Evolutionary conservation across 2,113 vertebrate species (phyloP).

Genomic region (Diadophis punctatus): DNA sequence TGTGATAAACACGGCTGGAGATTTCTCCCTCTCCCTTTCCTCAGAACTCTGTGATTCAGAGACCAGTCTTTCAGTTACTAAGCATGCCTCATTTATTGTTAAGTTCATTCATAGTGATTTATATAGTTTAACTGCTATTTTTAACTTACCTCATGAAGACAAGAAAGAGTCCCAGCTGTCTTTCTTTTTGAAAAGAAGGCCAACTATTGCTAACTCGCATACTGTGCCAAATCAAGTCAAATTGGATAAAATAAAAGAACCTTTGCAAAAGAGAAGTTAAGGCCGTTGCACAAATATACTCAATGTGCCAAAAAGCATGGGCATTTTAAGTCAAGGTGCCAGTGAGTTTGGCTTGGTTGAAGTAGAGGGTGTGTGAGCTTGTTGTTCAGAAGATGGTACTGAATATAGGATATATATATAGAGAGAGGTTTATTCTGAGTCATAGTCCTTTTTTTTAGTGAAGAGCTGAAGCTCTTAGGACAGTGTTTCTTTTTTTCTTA

Average conservation of each 20-base stretch:
- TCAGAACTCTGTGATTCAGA: conserved; percentile 34
- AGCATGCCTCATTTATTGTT: not conserved
- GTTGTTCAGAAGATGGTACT: not conserved
- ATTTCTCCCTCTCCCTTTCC: not conserved
- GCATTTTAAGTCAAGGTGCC: not conserved
- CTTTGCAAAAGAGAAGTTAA: not conserved
- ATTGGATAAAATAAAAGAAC: not conserved
- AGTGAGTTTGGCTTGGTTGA: not conserved
- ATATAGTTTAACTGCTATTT: conserved; percentile 7
- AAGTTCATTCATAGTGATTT: conserved; percentile 21
- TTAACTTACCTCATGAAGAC: not conserved
- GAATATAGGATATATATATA: not conserved
- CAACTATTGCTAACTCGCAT: not conserved
- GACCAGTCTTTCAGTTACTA: conserved; percentile 5
- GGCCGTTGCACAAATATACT: not conserved
- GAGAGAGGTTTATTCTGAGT: not conserved
- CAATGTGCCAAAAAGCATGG: not conserved
- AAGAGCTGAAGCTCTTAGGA: not conserved
- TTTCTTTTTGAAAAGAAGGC: not conserved
- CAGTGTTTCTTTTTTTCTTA: no score
- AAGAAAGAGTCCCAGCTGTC: conserved; percentile 11
- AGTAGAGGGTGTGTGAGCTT: not conserved
- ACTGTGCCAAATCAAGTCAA: not conserved
- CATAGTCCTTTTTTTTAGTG: not conserved
- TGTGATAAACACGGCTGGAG: conserved; percentile 7